Evolutionary conservation across 2,888 invertebrate species (phyloP).

Genomic region (Ferdinandea cuprea): DNA sequence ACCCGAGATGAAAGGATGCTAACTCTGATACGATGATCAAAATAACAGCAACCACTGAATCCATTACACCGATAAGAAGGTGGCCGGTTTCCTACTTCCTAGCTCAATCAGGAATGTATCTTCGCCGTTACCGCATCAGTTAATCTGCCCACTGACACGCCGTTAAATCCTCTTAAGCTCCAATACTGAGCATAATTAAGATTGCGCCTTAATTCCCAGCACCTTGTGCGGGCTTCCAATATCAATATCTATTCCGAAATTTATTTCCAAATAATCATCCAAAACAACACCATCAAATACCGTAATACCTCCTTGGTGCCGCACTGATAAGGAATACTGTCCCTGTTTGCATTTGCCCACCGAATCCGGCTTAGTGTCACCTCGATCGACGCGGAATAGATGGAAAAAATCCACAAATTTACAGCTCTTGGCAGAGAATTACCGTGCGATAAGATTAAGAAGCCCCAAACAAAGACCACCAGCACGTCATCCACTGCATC

Average conservation of each 20-base stretch:
- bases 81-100: background rate
- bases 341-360: slow-evolving; percentile 40
- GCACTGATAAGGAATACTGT: slow-evolving; percentile 30
- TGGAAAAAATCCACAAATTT: slow-evolving; percentile 63
- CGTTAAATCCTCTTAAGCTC: slow-evolving; percentile 15
- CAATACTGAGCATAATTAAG: slow-evolving; percentile 18
- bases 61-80: background rate
- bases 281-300: slow-evolving; percentile 50
- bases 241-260: slow-evolving; percentile 45
- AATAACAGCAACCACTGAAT: background rate
- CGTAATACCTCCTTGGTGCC: slow-evolving; percentile 30
- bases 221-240: slow-evolving; percentile 51
- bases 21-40: background rate
- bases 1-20: too few species aligned
- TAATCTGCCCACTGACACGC: slow-evolving; percentile 27
- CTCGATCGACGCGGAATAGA: slow-evolving; percentile 18
- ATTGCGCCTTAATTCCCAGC: slow-evolving; percentile 13
- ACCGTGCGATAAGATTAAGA: slow-evolving; percentile 60
- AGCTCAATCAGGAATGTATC: background rate
- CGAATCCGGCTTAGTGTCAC: slow-evolving; percentile 52
- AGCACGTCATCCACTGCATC: background rate
- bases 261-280: slow-evolving; percentile 48
- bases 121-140: slow-evolving; percentile 7
- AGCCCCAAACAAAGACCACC: slow-evolving; percentile 58
- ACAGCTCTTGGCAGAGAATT: slow-evolving; percentile 43